phyloP scores from a whole-genome alignment of 2,113 vertebrate genomes.

The Anarrhichthys ocellatus region DNA sequence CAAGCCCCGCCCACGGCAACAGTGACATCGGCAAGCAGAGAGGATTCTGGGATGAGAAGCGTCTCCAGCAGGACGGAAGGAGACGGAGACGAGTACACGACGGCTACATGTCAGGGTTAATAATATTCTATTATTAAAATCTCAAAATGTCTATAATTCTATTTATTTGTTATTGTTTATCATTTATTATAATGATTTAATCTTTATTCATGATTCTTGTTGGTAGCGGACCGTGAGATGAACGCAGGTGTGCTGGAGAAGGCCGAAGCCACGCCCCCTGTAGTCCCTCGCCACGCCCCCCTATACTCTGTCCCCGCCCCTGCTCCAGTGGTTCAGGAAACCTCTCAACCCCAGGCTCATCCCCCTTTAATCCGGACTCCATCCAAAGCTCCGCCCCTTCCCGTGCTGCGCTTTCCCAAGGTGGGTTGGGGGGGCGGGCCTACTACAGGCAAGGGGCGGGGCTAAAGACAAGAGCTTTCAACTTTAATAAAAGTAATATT shows the following conservation, averaged over 20 bases:
- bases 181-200: background rate
- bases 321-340: background rate
- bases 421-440: slow-evolving; percentile 76
- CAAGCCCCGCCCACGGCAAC: slow-evolving; percentile 52
- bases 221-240: slow-evolving; percentile 88
- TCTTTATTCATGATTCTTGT: background rate
- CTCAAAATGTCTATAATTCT: background rate
- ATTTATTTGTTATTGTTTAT: background rate
- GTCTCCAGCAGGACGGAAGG: slow-evolving; percentile 67
- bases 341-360: background rate
- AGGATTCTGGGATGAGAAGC: slow-evolving; percentile 80
- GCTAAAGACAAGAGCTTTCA: background rate
- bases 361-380: slow-evolving; percentile 12
- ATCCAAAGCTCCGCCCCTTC: slow-evolving; percentile 70
- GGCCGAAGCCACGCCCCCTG: slow-evolving; percentile 58
- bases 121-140: background rate
- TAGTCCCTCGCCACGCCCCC: slow-evolving; percentile 17
- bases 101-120: background rate
- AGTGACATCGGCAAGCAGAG: slow-evolving; percentile 32
- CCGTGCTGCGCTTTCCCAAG: slow-evolving; percentile 86
- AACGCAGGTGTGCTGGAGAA: slow-evolving; percentile 85
- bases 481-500: background rate
- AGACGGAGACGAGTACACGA: background rate
- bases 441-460: background rate
- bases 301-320: slow-evolving; percentile 11